Evolutionary conservation across 2,113 vertebrate species (phyloP), one percentile per base, ranked within the genome.

Genomic region (Tylochromis polylepis): DNA sequence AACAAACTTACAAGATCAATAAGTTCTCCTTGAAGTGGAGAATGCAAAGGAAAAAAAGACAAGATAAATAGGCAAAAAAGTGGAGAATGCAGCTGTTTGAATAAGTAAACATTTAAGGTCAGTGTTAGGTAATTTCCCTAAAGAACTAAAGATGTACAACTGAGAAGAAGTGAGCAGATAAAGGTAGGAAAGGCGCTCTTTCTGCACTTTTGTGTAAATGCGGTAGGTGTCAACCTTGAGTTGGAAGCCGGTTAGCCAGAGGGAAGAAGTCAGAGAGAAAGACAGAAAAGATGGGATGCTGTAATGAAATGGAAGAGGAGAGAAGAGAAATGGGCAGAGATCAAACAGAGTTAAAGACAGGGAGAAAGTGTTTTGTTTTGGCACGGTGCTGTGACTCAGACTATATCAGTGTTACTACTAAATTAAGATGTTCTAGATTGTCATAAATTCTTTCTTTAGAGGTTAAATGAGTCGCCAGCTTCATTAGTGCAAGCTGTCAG

Each of bases 401-500:
- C 84, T 89, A 41, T 85, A 31, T 88, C 84, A 84, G 77, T 12
- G 29, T 36, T 77, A 43, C 31, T 75, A 65, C 51, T 89, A 91
- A 90, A 91, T 92, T 36, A 84, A 88, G 89, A 91, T 59, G 85
- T 88, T 85, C 85, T 79, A 58, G 89, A 82, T 65, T 55, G 58
- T 79, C 84, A 88, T 87, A 91, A 81, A 89, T 92, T 87, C 36
- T 85, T 86, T 87, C 82, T 89, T 87, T 55, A 70, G 89, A 89
- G 92, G 93, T 93, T 85, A 90, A 86, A 84, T 90, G 82, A 93
- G 87, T 92, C 89, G 81, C 80, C 56, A 31, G 79, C 83, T 88
- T 92, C 85, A 94, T 92, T 91, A 92, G 83, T 70, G 89, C 80
- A 46, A 5, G 82, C 46, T 41, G 72, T 81, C 36, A 57, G 43